Percentiles rank a stretch among this genome's conserved stretches.
phyloP scores from a whole-genome alignment of 30 jellyfish, hydroid and myxozoan genomes.

The Hydractinia echinata region DNA sequence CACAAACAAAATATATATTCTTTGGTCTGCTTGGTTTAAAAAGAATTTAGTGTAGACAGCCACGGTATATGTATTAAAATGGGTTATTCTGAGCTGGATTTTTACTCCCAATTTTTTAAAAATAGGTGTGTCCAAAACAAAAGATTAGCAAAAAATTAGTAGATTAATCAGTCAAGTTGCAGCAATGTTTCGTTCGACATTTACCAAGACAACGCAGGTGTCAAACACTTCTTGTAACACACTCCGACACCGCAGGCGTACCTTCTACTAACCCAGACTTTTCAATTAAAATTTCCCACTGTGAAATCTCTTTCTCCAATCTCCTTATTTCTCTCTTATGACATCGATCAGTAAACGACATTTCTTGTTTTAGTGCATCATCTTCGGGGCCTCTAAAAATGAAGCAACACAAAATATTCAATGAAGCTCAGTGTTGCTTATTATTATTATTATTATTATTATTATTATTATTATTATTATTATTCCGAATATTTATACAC shows the following conservation, averaged over 20 bases:
- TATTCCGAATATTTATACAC: too few species aligned
- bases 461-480: too few species aligned
- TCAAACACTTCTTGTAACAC: not conserved
- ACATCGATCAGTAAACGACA: constrained; percentile 58
- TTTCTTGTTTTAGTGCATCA: constrained; percentile 60
- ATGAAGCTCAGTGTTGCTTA: too few species aligned
- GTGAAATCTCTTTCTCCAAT: constrained; percentile 81
- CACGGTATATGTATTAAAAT: too few species aligned
- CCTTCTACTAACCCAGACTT: constrained; percentile 31
- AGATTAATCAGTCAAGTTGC: not conserved
- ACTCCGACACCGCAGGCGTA: not conserved
- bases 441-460: too few species aligned
- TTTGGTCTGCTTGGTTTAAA: not conserved
- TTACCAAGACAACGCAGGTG: not conserved
- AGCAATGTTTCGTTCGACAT: not conserved
- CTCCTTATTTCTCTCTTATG: constrained; percentile 68
- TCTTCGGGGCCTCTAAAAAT: constrained; percentile 51
- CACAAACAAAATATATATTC: not conserved
- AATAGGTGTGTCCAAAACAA: too few species aligned
- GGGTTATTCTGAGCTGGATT: too few species aligned
- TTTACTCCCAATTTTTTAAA: too few species aligned
- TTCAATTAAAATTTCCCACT: constrained; percentile 74
- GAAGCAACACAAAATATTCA: too few species aligned
- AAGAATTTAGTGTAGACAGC: too few species aligned
- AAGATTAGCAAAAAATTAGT: too few species aligned